phyloP scores from a whole-genome alignment of 2,113 vertebrate genomes.

The Castor canadensis region DNA sequence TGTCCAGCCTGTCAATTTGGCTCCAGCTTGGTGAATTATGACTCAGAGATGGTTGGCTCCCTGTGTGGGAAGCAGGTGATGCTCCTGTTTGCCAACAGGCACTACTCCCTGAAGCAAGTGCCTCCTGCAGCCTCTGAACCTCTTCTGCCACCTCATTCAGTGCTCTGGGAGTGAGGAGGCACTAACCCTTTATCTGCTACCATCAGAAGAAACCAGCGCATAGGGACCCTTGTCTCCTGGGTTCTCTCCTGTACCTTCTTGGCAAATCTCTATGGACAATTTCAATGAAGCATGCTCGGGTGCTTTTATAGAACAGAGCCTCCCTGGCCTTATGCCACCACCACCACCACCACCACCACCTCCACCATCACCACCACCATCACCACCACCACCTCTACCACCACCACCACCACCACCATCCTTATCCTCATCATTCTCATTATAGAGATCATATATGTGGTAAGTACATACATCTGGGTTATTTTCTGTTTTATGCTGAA shows the following conservation, averaged over 20 bases:
- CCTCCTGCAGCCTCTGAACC: neutral
- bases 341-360: fast-evolving
- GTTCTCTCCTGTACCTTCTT: neutral
- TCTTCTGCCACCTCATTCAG: neutral
- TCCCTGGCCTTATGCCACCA: neutral
- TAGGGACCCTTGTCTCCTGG: neutral
- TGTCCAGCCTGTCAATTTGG: slow-evolving; percentile 1
- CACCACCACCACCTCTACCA: fast-evolving
- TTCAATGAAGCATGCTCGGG: neutral
- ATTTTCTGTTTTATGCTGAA: neutral
- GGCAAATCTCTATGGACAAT: neutral
- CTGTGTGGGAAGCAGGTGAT: neutral
- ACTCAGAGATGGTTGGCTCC: slow-evolving; percentile 38
- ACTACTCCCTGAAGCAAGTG: neutral
- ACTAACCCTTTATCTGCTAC: neutral
- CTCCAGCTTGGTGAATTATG: slow-evolving; percentile 2
- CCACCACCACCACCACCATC: fast-evolving
- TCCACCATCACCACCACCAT: fast-evolving
- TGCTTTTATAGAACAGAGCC: neutral
- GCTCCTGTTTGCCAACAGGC: neutral
- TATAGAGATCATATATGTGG: neutral
- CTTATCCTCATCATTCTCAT: neutral
- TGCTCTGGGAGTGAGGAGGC: neutral
- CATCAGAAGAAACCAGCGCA: neutral
- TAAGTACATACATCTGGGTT: neutral